Base-by-base conservation (phyloP, 2,113 vertebrate species). In the Regulus satrapa region DNA sequence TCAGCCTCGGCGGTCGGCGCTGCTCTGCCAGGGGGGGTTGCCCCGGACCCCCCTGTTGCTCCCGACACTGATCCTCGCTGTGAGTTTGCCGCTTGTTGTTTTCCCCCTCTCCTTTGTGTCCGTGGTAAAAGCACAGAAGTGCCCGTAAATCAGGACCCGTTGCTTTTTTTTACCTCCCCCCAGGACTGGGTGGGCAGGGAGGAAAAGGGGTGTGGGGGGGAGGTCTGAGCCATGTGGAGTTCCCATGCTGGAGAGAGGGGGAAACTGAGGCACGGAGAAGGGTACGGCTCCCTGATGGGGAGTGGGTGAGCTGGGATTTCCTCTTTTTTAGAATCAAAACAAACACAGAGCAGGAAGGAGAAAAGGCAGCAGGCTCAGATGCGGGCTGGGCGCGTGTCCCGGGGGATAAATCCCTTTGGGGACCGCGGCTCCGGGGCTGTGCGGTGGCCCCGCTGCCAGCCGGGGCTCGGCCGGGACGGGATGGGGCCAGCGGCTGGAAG, bases 221-320 rank as follows among this genome's bases (percentile, higher is more conserved):
- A 18, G 14, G 8, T 49, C 52, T 13, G 20, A 25, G 38, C 5
- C 3, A 17, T 1, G 16, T 34, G 23, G 15, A 43, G 12, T 26
- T 88, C 31, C 36, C 31, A 4, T 19, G 23, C 36, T 38, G 32
- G 51, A 38, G 17, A 28, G 16, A 41, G 20, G 14, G 82, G 36
- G 94, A 95, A 94, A 91, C 95, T 92, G 95, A 96, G 94, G 88
- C 78, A 88, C 18, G 0, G 51, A 18, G 7, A 4, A 5, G 45
- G 12, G 16, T 3, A 4, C 1, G 17, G 38, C 28, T 79, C 12
- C 3, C 3, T 14, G 6, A 4, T 2, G 6, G 29, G 18, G 61
- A 74, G 9, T 20, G 56, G 38, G 28, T 12, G 55, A 75, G 45
- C 41, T 1, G 58, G 59, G 86, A 58, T 91, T 84, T 77, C 76